These are phyloP conservation scores for Piprites chloris DNA, from an alignment of 2,113 vertebrate species.

Conservation along the genomic window DNA sequence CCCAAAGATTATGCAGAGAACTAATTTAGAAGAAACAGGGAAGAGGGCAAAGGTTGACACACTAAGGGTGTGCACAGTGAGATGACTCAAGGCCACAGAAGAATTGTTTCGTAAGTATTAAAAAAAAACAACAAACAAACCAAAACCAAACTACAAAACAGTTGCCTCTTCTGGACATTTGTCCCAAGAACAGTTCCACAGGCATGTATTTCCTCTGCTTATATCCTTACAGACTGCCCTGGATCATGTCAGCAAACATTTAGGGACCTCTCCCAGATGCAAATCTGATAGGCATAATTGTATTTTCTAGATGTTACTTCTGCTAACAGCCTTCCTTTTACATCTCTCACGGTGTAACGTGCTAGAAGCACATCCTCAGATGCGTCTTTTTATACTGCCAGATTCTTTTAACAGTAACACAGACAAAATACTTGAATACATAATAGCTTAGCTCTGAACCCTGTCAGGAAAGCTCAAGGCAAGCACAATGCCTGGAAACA, in stretches of 20 bases:
- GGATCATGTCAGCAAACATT: not conserved
- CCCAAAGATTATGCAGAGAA: not conserved
- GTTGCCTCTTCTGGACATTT: not conserved
- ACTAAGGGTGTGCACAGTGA: not conserved
- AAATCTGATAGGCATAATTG: not conserved
- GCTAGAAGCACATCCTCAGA: not conserved
- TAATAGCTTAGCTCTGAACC: not conserved
- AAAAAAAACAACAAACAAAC: not conserved
- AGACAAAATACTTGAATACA: not conserved
- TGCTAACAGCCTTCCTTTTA: not conserved
- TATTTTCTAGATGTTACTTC: not conserved
- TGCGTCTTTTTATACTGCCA: not conserved
- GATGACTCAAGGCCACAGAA: not conserved
- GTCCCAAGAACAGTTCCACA: not conserved
- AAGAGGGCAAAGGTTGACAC: not conserved
- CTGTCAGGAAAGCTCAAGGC: not conserved
- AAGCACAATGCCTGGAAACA: not conserved
- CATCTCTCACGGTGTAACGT: not conserved
- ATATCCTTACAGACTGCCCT: not conserved
- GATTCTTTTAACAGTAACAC: not conserved
- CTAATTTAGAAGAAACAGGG: not conserved
- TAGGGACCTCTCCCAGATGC: not conserved
- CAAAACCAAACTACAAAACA: not conserved
- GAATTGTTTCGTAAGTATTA: not conserved
- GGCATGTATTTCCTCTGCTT: not conserved